Conservation (phyloP, 1,140 invertebrate species). For the Colletes gigas region DNA sequence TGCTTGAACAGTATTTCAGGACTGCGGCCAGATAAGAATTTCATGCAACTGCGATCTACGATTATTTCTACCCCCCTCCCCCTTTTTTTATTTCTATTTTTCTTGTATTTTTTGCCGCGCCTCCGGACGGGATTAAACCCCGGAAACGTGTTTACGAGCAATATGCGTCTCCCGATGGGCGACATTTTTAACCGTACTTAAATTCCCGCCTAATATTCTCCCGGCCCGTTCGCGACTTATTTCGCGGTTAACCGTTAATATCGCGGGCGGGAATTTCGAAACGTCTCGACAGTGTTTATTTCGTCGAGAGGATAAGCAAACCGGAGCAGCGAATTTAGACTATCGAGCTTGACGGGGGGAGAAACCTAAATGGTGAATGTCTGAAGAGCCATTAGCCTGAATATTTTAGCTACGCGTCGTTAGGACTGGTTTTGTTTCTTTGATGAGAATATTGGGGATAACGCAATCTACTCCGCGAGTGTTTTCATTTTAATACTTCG, state of each 20-base stretch:
- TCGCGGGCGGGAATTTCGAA: neutral
- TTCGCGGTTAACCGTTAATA: neutral
- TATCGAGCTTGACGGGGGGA: no score
- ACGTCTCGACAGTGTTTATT: no score
- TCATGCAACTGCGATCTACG: neutral
- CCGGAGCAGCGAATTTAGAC: no score
- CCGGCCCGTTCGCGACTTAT: neutral
- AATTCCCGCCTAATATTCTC: neutral
- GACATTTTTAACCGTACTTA: neutral
- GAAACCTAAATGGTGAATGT: no score
- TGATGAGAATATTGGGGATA: no score
- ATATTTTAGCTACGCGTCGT: no score
- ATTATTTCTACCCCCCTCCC: neutral
- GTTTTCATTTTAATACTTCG: no score
- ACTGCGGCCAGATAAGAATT: slow-evolving; percentile 23
- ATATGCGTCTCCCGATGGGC: neutral
- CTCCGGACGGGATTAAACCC: slow-evolving; percentile 9
- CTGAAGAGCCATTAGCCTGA: no score
- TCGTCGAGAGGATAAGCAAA: no score
- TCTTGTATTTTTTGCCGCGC: neutral
- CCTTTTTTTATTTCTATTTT: neutral
- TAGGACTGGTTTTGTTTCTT: no score
- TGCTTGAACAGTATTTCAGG: slow-evolving; percentile 6
- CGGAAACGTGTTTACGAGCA: slow-evolving; percentile 1
- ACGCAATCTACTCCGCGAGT: no score